A percentile compares a stretch with the other conserved stretches of the same genome.
phyloP scores from a whole-genome alignment of 2,888 invertebrate genomes.

The Lathronympha strigana region DNA sequence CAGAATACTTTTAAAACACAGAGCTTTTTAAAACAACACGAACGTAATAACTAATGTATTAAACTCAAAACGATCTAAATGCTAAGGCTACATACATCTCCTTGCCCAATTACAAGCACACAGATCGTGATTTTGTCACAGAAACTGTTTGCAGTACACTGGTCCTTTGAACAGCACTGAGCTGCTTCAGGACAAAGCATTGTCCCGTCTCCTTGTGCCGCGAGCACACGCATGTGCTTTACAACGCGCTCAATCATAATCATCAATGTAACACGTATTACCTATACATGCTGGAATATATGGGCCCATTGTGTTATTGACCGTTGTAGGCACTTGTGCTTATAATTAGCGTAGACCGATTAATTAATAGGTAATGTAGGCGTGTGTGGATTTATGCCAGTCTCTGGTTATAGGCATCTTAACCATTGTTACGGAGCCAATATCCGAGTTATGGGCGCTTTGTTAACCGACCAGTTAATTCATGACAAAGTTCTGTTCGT shows the following conservation, averaged over 20 bases:
- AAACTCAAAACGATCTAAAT: too few relatives aligned
- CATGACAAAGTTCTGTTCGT: constrained; percentile 25
- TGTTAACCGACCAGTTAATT: constrained; percentile 36
- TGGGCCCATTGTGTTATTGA: constrained; percentile 66
- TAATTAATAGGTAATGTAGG: constrained; percentile 77
- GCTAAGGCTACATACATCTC: too few relatives aligned
- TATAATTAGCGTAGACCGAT: constrained; percentile 78
- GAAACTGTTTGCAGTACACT: constrained; percentile 64
- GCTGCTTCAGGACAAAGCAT: constrained; percentile 69
- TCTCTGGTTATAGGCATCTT: constrained; percentile 40
- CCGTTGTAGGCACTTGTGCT: constrained; percentile 70
- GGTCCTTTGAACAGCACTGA: constrained; percentile 66
- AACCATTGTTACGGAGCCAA: constrained; percentile 42
- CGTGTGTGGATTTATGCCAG: constrained; percentile 60
- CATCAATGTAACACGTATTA: constrained; percentile 53
- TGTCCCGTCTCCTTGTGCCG: constrained; percentile 50
- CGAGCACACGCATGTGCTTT: constrained; percentile 59
- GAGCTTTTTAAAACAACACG: too few relatives aligned
- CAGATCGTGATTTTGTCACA: constrained; percentile 60
- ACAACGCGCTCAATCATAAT: constrained; percentile 56
- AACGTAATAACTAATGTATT: too few relatives aligned
- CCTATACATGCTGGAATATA: constrained; percentile 40
- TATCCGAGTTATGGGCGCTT: constrained; percentile 37
- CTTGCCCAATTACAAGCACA: constrained; percentile 1
- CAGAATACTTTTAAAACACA: too few relatives aligned